Percentiles rank a stretch among this genome's conserved stretches.
Evolutionary conservation across 2,113 vertebrate species (phyloP).

Genomic region (Oriolus oriolus): DNA sequence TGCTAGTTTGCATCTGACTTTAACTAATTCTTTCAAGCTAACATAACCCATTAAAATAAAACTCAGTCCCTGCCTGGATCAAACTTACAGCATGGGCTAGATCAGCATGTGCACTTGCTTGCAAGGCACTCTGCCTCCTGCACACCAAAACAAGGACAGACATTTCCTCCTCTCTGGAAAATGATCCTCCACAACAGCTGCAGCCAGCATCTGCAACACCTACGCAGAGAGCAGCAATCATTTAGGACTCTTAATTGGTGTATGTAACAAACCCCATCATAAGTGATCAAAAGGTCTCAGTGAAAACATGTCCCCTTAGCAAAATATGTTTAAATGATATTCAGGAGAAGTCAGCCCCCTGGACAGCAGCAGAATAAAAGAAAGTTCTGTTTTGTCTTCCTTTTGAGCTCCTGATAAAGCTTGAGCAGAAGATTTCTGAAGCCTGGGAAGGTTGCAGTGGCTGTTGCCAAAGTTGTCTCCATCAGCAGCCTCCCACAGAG

Average conservation of each 20-base stretch:
- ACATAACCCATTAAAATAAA: background rate
- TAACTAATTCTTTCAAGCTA: background rate
- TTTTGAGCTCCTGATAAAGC: background rate
- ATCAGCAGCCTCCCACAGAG: background rate
- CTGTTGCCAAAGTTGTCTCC: background rate
- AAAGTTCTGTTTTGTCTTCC: background rate
- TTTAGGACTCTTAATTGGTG: background rate
- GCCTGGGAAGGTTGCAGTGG: background rate
- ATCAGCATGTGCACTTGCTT: rapidly evolving
- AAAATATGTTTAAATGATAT: background rate
- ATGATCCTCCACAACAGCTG: background rate
- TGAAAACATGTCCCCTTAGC: background rate
- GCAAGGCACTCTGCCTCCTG: background rate
- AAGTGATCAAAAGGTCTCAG: background rate
- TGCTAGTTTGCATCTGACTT: background rate
- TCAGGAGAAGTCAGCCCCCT: background rate
- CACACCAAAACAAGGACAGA: no score
- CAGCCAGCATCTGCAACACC: background rate
- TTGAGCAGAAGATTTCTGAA: background rate
- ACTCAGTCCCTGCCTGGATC: background rate
- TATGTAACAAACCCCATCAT: rapidly evolving
- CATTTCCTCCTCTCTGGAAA: background rate
- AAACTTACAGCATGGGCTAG: background rate
- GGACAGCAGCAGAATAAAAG: background rate
- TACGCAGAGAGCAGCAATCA: background rate